Conservation (phyloP, 2,113 vertebrate species). For the Eublepharis macularius region DNA sequence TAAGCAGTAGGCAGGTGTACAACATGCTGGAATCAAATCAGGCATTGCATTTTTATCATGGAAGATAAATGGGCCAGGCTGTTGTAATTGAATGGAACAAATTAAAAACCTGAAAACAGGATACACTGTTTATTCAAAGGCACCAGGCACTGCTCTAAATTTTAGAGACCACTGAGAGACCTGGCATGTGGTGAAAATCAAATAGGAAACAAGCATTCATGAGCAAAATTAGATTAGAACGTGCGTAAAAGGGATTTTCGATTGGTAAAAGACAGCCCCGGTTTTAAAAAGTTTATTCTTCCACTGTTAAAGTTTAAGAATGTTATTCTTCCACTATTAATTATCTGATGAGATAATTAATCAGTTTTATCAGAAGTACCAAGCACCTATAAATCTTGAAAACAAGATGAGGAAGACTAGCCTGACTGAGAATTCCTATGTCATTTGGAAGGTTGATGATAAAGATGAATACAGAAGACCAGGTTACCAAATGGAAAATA, state of each 20-base stretch:
- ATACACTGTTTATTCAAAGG: background rate
- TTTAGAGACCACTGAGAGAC: background rate
- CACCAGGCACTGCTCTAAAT: background rate
- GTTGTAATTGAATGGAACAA: background rate
- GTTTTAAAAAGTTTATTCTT: background rate
- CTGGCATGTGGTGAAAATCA: background rate
- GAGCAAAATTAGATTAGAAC: background rate
- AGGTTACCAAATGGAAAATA: too few relatives aligned
- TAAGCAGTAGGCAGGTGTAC: background rate
- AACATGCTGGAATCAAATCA: background rate
- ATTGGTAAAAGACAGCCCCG: too few relatives aligned
- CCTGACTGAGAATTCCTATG: too few relatives aligned
- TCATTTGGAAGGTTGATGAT: too few relatives aligned
- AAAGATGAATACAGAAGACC: too few relatives aligned
- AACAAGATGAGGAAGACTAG: too few relatives aligned
- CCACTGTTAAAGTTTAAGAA: background rate
- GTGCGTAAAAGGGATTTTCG: background rate
- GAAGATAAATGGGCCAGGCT: background rate
- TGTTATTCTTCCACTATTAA: background rate
- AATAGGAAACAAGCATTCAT: background rate
- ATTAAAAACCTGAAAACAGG: background rate
- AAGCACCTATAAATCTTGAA: background rate
- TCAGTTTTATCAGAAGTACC: background rate
- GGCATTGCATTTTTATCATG: background rate
- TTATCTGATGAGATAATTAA: background rate